Evolutionary conservation across 2,113 vertebrate species (phyloP), one percentile per base, ranked within the genome.

Genomic region (Serinus canaria): DNA sequence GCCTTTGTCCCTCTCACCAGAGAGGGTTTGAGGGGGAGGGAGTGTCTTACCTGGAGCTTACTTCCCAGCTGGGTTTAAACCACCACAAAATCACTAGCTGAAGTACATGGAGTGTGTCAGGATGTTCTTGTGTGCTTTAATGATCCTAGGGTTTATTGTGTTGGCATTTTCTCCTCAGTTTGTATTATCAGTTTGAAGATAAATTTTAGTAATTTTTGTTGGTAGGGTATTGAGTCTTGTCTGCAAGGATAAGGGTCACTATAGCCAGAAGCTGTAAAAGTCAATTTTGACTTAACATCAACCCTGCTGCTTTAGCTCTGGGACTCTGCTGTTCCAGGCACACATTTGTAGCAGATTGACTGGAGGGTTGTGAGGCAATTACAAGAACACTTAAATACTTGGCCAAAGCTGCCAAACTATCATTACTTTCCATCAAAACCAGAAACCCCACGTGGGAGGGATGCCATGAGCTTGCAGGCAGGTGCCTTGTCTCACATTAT

Each of bases 81-180:
- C 11, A 69, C 28, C 15, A 16, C 12, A 27, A 39, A 39, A 69
- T 33, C 46, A 28, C 46, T 49, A 66, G 43, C 31, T 89, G 76
- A 83, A 81, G 41, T 64, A 35, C 20, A 20, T 47, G 33, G 46
- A 96, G 53, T 84, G 62, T 81, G 67, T 91, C 28, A 13, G 1
- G 52, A 96, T 92, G 44, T 64, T 78, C 77, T 96, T 90, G 6
- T 77, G 37, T 7, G 9, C 68, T 96, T 96, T 96, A 95, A 92
- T 97, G 83, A 80, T 97, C 76, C 70, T 94, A 92, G 82, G 52
- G 85, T 70, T 91, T 91, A 96, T 94, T 95, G 85, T 97, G 77
- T 95, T 98, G 97, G 89, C 92, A 97, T 97, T 98, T 94, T 92
- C n/a, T 83, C 68, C 75, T 96, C 93, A 88, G 92, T 97, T 97